These are phyloP conservation scores for Neotoxoptera formosana DNA, from an alignment of 1,140 invertebrate species.

Conservation along the genomic window DNA sequence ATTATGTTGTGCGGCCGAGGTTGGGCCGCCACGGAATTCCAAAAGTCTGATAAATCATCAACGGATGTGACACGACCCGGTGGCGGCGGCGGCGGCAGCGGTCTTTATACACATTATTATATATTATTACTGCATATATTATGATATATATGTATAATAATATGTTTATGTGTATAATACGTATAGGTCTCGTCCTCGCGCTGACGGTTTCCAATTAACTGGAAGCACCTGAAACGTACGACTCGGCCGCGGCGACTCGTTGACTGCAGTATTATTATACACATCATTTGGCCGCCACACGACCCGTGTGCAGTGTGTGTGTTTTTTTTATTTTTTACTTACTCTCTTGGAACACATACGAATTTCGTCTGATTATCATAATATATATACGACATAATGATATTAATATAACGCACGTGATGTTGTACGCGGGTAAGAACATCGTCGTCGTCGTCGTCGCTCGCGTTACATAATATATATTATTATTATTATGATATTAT, in stretches of 20 bases:
- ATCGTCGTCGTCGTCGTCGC: too few relatives aligned
- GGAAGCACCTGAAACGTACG: conserved; percentile 51
- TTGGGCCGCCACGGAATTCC: conserved; percentile 51
- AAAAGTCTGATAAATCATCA: conserved; percentile 58
- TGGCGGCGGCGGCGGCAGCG: background rate
- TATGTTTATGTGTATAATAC: background rate
- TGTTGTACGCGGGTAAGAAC: background rate
- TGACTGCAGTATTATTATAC: background rate
- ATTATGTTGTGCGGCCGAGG: background rate
- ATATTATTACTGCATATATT: background rate
- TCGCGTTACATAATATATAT: background rate
- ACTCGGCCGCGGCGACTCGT: background rate
- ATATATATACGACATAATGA: background rate
- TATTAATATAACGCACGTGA: background rate
- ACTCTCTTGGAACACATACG: background rate
- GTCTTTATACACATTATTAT: conserved; percentile 19
- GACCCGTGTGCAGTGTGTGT: background rate
- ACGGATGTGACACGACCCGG: conserved; percentile 51
- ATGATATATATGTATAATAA: background rate
- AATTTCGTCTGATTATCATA: background rate
- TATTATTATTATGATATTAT: background rate
- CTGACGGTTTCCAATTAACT: conserved; percentile 57
- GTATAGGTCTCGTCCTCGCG: background rate
- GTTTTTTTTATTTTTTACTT: background rate
- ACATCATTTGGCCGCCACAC: background rate